Evolutionary conservation across 2,888 invertebrate species (phyloP).

Genomic region (Malachius bipustulatus): DNA sequence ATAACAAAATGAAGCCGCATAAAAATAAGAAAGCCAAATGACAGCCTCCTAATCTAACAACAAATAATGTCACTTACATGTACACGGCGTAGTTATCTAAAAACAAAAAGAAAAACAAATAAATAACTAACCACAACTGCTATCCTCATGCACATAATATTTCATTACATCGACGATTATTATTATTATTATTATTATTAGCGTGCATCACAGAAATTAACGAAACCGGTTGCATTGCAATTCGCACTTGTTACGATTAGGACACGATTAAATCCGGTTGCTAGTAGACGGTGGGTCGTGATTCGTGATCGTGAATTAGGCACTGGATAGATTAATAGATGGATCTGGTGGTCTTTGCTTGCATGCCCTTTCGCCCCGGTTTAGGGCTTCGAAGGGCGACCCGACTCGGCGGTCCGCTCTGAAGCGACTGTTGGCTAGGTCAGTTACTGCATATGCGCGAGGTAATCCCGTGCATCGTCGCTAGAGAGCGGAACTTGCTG

Average conservation of each 20-base stretch:
- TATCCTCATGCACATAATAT: conserved; percentile 31
- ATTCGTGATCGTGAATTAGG: too few species aligned
- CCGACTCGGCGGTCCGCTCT: conserved; percentile 33
- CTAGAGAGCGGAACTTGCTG: conserved; percentile 21
- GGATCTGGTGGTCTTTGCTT: too few species aligned
- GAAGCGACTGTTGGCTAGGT: conserved; percentile 36
- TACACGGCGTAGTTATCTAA: too few species aligned
- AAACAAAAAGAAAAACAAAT: conserved; percentile 14
- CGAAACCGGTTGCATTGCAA: too few species aligned
- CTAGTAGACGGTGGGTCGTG: too few species aligned
- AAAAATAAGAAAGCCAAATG: too few species aligned
- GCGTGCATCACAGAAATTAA: too few species aligned
- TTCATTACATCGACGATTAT: conserved; percentile 21
- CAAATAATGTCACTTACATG: conserved; percentile 3
- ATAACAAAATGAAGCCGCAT: too few species aligned
- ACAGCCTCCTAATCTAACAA: too few species aligned
- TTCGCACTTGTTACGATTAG: too few species aligned
- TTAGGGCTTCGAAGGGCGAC: conserved; percentile 33
- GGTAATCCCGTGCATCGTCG: conserved; percentile 20
- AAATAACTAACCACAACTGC: conserved; percentile 27
- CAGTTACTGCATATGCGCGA: conserved; percentile 38
- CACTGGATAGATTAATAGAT: too few species aligned
- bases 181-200: conserved; percentile 19
- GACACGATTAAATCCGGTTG: too few species aligned
- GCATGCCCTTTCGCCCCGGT: conserved; percentile 31